A percentile compares a stretch with the other conserved stretches of the same genome.
Conservation (phyloP, 2,888 invertebrate species). For the Euplexia lucipara region DNA sequence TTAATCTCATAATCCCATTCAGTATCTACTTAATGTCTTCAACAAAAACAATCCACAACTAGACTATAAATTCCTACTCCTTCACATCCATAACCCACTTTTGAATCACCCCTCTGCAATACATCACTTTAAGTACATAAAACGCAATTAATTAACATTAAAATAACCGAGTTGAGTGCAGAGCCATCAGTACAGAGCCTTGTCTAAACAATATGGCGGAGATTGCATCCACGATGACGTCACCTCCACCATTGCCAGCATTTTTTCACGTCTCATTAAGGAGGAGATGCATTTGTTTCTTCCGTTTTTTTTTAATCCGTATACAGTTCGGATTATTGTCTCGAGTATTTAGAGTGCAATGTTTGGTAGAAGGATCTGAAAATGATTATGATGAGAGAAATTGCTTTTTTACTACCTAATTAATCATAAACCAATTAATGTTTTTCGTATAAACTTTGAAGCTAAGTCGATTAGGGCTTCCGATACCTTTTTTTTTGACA, state of each 20-base stretch:
- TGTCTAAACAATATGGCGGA: constrained; percentile 81
- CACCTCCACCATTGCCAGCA: constrained; percentile 84
- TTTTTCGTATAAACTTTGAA: too few relatives aligned
- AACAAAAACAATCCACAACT: constrained; percentile 26
- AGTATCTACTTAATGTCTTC: constrained; percentile 6
- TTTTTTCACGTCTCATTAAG: constrained; percentile 84
- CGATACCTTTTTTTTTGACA: too few relatives aligned
- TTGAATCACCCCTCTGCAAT: constrained; percentile 24
- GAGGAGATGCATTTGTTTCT: constrained; percentile 59
- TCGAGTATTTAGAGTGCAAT: constrained; percentile 11
- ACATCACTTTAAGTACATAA: constrained; percentile 42
- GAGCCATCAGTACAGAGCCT: constrained; percentile 62
- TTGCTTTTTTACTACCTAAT: too few relatives aligned
- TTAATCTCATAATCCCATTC: background rate
- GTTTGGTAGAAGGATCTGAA: background rate
- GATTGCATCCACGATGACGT: constrained; percentile 85
- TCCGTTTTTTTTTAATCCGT: constrained; percentile 8
- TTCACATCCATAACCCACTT: constrained; percentile 27
- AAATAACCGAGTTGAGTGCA: constrained; percentile 59
- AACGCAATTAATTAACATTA: constrained; percentile 68
- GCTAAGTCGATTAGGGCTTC: too few relatives aligned
- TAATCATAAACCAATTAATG: too few relatives aligned
- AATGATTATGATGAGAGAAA: background rate
- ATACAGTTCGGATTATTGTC: constrained; percentile 29
- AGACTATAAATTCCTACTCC: constrained; percentile 9